Evolutionary conservation across 2,888 invertebrate species (phyloP), one percentile per base, ranked within the genome.

Genomic region (Chrysopilus asiliformis): DNA sequence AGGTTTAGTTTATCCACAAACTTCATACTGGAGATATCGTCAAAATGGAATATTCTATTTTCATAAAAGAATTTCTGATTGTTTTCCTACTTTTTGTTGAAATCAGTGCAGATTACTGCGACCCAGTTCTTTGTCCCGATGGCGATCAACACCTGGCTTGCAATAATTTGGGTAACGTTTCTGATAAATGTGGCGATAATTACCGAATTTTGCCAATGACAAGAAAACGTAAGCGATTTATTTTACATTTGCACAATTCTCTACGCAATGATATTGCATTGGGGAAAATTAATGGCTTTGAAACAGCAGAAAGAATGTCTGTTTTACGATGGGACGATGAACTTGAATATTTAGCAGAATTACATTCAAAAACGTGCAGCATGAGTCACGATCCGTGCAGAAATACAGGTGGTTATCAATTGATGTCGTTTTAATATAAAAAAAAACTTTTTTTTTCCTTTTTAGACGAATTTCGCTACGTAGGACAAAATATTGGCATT

Each of bases 401-500:
- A 4, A 48, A 47, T 39, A 49, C 48, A 19, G 34, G 44, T 44
- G 30, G 10, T 19, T 17, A 31, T 22, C 24, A 20, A 13, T 16
- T 29, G 33, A 32, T 24, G 4, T 33, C 14, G 27, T 30, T 13
- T 13, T 18, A 35, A 7, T 35, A 20, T 9, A 4, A 2, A 17
- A 32, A 33, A 22, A 12, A 3, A 19, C 17, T 2, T 40, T 12
- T 33, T 14, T 17, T 17, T 13, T 15, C 2, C 24, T 26, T 36
- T 24, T 19, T 22, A 29, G 39, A n/a, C 2, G 37, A 39, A 9
- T 45, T 38, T 30, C 36, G 14, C 6, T 42, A 33, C 26, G 43
- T 44, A 20, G 49, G 49, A 22, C 49, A 49, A 33, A 49, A 49
- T 34, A 44, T 44, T 18, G 38, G 35, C n/a, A 28, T 35, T 10